phyloP scores from a whole-genome alignment of 2,113 vertebrate species.

The Hippocampus abdominalis region DNA sequence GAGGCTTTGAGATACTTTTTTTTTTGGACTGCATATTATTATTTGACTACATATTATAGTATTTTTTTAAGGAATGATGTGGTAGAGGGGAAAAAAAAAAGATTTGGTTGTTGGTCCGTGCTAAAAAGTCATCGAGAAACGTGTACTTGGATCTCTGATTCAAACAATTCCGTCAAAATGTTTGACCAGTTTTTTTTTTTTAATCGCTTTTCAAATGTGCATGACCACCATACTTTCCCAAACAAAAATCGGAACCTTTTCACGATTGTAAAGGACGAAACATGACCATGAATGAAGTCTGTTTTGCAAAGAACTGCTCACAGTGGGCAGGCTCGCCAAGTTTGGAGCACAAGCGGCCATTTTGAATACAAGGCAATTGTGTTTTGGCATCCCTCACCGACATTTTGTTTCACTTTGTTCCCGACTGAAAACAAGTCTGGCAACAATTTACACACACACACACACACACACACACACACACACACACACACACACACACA shows the following conservation, averaged over 20 bases:
- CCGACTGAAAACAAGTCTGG: neutral
- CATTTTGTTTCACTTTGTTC: neutral
- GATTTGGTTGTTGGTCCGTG: too few relatives aligned
- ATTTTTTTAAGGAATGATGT: too few relatives aligned
- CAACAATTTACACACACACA: neutral
- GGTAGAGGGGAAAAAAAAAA: too few relatives aligned
- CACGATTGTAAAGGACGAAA: neutral
- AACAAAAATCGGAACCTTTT: too few relatives aligned
- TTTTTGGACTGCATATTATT: too few relatives aligned
- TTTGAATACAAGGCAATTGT: neutral
- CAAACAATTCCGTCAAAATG: too few relatives aligned
- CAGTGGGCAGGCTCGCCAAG: neutral
- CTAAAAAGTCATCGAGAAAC: too few relatives aligned
- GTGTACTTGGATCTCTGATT: too few relatives aligned
- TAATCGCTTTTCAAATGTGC: neutral
- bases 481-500: slow-evolving; percentile 10
- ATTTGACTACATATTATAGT: too few relatives aligned
- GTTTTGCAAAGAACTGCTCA: too few relatives aligned
- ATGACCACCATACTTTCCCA: neutral
- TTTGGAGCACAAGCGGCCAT: neutral
- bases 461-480: slow-evolving; percentile 4
- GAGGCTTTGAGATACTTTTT: too few relatives aligned
- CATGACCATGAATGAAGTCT: neutral
- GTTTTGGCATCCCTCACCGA: neutral
- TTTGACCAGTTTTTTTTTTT: too few relatives aligned